Percentiles rank a stretch among this genome's conserved stretches.
Conservation (phyloP, 1,140 invertebrate species). For the Eriocheir sinensis region DNA sequence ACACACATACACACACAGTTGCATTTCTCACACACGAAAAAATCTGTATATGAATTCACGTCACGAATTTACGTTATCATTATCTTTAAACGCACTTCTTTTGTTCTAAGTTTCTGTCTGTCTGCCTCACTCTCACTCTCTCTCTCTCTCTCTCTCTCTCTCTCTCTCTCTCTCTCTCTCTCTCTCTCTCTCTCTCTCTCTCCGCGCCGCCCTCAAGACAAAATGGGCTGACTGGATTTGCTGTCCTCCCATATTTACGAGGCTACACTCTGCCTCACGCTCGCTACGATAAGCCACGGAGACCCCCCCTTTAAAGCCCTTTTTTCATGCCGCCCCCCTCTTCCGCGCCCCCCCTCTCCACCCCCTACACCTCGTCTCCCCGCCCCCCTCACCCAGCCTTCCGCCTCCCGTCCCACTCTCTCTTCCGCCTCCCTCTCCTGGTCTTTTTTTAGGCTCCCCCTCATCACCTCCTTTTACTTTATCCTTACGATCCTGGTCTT, state of each 20-base stretch:
- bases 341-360: too few relatives aligned
- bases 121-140: background rate
- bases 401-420: too few relatives aligned
- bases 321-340: too few relatives aligned
- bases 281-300: slow-evolving; percentile 33
- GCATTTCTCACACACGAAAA: slow-evolving; percentile 35
- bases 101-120: background rate
- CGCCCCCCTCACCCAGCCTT: too few relatives aligned
- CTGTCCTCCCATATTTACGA: slow-evolving; percentile 24
- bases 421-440: too few relatives aligned
- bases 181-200: slow-evolving; percentile 52
- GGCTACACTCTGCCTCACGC: slow-evolving; percentile 2
- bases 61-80: background rate
- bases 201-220: background rate
- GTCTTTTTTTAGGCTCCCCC: too few relatives aligned
- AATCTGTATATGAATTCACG: too few relatives aligned
- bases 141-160: slow-evolving; percentile 16
- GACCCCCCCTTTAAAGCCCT: too few relatives aligned
- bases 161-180: background rate
- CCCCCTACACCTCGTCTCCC: too few relatives aligned
- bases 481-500: too few relatives aligned
- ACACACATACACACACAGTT: slow-evolving; percentile 47
- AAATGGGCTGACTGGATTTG: slow-evolving; percentile 1
- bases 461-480: too few relatives aligned
- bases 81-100: background rate